Conservation (phyloP, 53 echinoderm and acorn worm genomes). For the Antedon mediterranea region DNA sequence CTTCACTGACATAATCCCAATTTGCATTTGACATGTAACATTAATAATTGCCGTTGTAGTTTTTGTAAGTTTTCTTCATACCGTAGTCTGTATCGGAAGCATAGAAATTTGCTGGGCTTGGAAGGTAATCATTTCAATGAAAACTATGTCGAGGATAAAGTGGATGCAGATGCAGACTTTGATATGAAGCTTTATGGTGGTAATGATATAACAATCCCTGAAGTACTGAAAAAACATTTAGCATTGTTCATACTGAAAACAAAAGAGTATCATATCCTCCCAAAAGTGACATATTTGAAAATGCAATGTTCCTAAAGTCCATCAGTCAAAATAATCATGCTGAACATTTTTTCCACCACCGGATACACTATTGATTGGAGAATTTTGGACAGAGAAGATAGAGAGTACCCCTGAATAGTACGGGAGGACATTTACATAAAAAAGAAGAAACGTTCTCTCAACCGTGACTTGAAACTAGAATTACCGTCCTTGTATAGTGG, state of each 20-base stretch:
- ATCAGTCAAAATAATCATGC: no score
- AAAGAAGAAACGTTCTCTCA: no score
- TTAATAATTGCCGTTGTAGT: slow-evolving; percentile 11
- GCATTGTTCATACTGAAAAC: slow-evolving; percentile 31
- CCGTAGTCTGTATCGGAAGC: slow-evolving; percentile 18
- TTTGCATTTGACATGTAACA: slow-evolving; percentile 12
- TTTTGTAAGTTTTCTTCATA: slow-evolving; percentile 18
- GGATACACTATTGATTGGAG: no score
- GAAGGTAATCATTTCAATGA: slow-evolving; percentile 1
- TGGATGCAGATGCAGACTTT: not conserved
- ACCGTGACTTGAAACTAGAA: no score
- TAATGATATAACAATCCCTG: not conserved
- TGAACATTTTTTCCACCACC: no score
- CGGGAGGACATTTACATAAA: no score
- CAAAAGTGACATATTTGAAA: slow-evolving; percentile 21
- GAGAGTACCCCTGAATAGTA: no score
- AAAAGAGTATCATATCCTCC: slow-evolving; percentile 22
- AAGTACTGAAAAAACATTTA: slow-evolving; percentile 19
- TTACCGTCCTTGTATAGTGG: no score
- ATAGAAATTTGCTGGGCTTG: slow-evolving; percentile 8
- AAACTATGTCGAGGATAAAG: not conserved
- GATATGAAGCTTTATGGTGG: not conserved
- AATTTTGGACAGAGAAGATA: no score
- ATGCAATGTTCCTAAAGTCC: slow-evolving; percentile 12
- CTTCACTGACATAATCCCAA: slow-evolving; percentile 8